Base-by-base conservation (phyloP, 2,797 vertebrate species). In the Poeciliopsis presidionis region DNA sequence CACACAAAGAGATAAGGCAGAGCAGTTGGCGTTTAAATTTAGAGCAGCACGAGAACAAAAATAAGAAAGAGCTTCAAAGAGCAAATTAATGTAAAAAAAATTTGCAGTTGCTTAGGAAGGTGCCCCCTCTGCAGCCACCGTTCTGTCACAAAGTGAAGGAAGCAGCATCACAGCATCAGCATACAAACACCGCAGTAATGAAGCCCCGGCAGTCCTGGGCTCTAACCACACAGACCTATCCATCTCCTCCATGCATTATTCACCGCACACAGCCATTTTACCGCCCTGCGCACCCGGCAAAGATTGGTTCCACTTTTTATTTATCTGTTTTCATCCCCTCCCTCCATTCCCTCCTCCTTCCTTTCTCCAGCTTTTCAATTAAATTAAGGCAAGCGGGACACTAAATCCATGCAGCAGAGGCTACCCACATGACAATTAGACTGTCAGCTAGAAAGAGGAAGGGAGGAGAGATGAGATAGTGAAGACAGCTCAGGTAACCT, bases 221-320 rank as follows among this genome's bases (percentile, higher is more conserved):
- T 91, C 87, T 81, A 90, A 89, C 88, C 91, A 91, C 81, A 83
- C 90, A 91, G 86, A 92, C 93, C 93, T 92, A 94, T 93, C 94
- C 91, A 92, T 94, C 93, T 93, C 92, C 87, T 88, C 79, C 79
- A 94, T 95, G 94, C 93, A 95, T 94, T 95, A 95, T 95, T 95
- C 94, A 95, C 91, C 72, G 59, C 84, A 73, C 92, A 90, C 89
- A 86, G 88, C 89, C 92, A 91, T 94, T 95, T 94, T 91, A 94
- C 91, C 89, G 85, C 93, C 88, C 89, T 77, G 87, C 89, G 85
- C 86, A 92, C 81, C 90, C 91, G 71, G 86, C 94, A 93, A 88
- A 94, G 93, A 94, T 95, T 95, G 93, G 92, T 95, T 95, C 93
- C 93, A 91, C 93, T 94, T 94, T 94, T 94, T 94, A 94, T 95